These are phyloP conservation scores for Nothobranchius furzeri DNA, from an alignment of 2,113 vertebrate genomes.

Conservation along the genomic window DNA sequence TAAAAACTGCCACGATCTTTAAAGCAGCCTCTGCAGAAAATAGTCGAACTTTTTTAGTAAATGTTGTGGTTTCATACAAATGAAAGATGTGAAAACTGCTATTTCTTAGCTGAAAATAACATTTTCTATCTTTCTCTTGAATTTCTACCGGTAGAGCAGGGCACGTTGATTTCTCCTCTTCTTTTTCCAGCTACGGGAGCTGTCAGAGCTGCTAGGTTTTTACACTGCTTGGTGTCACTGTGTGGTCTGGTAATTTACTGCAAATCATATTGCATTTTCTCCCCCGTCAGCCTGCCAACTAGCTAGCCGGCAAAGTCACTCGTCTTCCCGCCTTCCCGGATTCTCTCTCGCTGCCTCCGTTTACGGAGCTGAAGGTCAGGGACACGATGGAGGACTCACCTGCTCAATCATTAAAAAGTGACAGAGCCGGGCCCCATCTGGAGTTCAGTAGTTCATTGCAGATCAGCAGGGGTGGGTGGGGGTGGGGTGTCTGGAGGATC, in stretches of 20 bases:
- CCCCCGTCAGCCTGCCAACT: constrained; percentile 53
- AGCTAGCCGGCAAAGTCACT: constrained; percentile 26
- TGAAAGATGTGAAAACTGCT: too few species aligned
- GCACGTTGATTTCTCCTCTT: constrained; percentile 6
- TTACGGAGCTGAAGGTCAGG: constrained; percentile 54
- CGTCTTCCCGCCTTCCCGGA: constrained; percentile 32
- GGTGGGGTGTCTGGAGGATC: constrained; percentile 43
- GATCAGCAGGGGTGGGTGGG: constrained; percentile 35
- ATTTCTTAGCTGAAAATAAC: too few species aligned
- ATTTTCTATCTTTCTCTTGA: too few species aligned
- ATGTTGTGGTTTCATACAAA: too few species aligned
- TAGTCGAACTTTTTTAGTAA: too few species aligned
- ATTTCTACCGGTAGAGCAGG: neutral
- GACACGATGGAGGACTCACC: constrained; percentile 24
- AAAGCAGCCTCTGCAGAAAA: too few species aligned
- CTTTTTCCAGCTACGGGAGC: constrained; percentile 37
- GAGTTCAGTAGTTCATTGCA: constrained; percentile 51
- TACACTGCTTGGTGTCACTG: neutral
- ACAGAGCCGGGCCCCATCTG: constrained; percentile 47
- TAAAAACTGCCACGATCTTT: too few species aligned
- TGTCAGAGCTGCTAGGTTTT: constrained; percentile 38
- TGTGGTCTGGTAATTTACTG: constrained; percentile 62
- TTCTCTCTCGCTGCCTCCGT: constrained; percentile 12
- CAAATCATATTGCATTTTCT: constrained; percentile 59
- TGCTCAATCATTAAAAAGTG: constrained; percentile 66